A percentile compares a stretch with the other conserved stretches of the same genome.
These are phyloP conservation scores for Acanthosepion lycidas DNA, from an alignment of 2,888 invertebrate species.

Conservation along the genomic window DNA sequence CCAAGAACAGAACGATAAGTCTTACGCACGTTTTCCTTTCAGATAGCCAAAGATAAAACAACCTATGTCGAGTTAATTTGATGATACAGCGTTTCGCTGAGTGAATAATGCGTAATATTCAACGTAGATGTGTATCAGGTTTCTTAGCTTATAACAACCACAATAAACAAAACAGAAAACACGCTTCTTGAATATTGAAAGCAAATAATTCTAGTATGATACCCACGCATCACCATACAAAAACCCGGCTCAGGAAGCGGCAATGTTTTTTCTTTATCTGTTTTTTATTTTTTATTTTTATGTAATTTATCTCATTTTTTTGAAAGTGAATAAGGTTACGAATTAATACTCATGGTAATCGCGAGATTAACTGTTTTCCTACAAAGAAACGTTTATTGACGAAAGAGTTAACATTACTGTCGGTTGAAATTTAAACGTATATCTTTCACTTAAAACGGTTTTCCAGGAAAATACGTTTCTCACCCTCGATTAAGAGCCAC, in stretches of 20 bases:
- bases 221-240: neutral
- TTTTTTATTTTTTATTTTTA: no score
- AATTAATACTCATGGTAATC: no score
- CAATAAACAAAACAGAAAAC: neutral
- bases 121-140: neutral
- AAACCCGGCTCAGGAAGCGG: neutral
- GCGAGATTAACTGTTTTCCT: no score
- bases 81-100: neutral
- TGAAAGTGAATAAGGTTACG: no score
- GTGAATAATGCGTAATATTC: neutral
- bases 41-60: neutral
- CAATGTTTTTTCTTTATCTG: neutral
- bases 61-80: neutral
- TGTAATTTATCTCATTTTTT: no score
- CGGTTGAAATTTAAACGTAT: no score
- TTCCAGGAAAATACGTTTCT: no score
- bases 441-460: no score
- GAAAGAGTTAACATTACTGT: no score
- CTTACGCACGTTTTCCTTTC: neutral
- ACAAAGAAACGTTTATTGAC: no score
- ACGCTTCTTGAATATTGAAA: neutral
- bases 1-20: neutral
- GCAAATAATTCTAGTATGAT: neutral
- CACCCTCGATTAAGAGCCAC: no score
- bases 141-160: neutral